Evolutionary conservation across 2,113 vertebrate species (phyloP).

Genomic region (Dendrocopos noguchii): DNA sequence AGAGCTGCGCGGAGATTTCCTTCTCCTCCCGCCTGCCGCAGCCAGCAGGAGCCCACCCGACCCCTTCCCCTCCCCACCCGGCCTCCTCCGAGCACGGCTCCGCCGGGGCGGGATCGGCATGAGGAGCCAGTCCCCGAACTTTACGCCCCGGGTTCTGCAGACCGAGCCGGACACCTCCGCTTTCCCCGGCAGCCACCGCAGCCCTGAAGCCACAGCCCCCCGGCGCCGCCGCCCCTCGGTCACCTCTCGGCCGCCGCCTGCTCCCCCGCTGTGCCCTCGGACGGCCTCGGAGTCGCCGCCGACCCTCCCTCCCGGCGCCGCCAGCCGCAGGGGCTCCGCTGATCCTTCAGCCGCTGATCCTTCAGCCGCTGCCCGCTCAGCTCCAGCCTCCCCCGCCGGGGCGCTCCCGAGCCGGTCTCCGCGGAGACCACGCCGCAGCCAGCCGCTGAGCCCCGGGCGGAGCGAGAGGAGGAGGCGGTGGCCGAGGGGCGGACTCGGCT

Average conservation of each 20-base stretch:
- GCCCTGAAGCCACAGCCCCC: too few species aligned
- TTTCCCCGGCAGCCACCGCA: not conserved
- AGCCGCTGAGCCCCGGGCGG: not conserved
- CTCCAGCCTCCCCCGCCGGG: not conserved
- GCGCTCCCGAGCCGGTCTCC: not conserved
- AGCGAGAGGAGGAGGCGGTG: not conserved
- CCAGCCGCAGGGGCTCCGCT: not conserved
- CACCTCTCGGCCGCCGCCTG: not conserved
- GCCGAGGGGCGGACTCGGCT: not conserved
- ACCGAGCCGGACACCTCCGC: not conserved
- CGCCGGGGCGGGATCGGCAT: not conserved
- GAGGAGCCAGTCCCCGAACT: not conserved
- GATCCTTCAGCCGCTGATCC: not conserved
- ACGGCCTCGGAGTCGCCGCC: not conserved
- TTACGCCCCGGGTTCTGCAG: fast-evolving
- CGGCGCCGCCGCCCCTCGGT: too few species aligned
- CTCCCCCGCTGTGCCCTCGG: not conserved
- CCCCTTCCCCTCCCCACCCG: not conserved
- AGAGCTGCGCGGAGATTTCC: not conserved
- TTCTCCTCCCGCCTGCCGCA: fast-evolving
- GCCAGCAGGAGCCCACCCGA: not conserved
- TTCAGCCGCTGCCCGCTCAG: not conserved
- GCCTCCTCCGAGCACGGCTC: not conserved
- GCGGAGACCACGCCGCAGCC: not conserved
- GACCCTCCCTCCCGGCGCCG: not conserved